Base-by-base conservation (phyloP, 2,797 vertebrate species). In the Rhodeus uyekii region DNA sequence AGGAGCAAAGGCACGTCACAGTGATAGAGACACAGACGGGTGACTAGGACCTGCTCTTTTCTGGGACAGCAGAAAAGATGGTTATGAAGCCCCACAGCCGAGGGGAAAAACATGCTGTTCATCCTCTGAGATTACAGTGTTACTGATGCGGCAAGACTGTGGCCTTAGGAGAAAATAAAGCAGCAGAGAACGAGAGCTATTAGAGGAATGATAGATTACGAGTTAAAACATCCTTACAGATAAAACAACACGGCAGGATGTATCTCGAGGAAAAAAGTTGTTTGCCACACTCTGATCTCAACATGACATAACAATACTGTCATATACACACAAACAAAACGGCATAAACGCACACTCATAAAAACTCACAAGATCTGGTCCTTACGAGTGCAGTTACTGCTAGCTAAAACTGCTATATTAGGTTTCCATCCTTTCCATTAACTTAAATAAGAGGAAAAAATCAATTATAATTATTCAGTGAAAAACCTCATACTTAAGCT, bases 71-170 rank as follows among this genome's bases (percentile, higher is more conserved):
- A 27, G 44, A 39, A 27, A 78, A 65, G 27, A 75, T 42, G 73
- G 72, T 60, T 58, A 60, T 60, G 53, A 75, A 60, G 53, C 24
- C 36, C 36, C 0, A 22, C 7, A 32, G 53, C 53, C 5, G 36
- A 75, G 53, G 53, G 39, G n/a, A 48, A 77, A 48, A 32, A 4
- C 63, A 53, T 36, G 71, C 50, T 58, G 72, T 55, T 78, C 77
- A 42, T 68, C 64, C 63, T 19, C 65, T 18, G 27, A 65, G 34
- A 78, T 78, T 42, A 68, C 77, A 55, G 34, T 5, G 64, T 39
- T 58, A 79, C 65, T 79, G 77, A 50, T 16, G 77, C 53, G 64
- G 12, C 61, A 65, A 65, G 61, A 24, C 44, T 53, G 12, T 78
- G 44, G 36, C 77, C 24, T 55, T 13, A 9, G 48, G 64, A 79